Percentiles rank a stretch among this genome's conserved stretches.
Conservation (phyloP, 2,113 vertebrate species). For the Callocephalon fimbriatum region DNA sequence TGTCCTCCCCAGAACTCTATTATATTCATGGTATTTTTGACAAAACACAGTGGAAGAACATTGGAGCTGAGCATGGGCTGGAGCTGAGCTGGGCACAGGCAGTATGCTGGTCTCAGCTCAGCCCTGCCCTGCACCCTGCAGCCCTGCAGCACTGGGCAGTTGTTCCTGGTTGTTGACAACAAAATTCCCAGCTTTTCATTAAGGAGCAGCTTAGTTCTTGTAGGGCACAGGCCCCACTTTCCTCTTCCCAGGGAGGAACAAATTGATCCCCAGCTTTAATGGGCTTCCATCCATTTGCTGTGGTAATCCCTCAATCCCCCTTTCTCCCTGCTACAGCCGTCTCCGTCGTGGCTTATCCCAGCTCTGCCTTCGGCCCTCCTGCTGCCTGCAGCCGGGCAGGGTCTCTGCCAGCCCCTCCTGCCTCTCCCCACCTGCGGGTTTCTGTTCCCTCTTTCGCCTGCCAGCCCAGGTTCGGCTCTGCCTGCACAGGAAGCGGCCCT, state of each 20-base stretch:
- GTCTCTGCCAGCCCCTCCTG: background rate
- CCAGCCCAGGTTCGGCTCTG: fast-evolving
- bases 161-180: background rate
- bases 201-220: constrained; percentile 1
- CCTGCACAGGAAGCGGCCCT: background rate
- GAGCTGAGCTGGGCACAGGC: background rate
- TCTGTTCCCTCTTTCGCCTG: constrained; percentile 1
- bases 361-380: background rate
- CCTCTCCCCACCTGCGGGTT: background rate
- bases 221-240: background rate
- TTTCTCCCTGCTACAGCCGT: background rate
- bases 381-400: fast-evolving
- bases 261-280: background rate
- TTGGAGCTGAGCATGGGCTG: fast-evolving
- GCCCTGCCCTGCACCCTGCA: fast-evolving
- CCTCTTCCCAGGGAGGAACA: background rate
- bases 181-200: background rate
- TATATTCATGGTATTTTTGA: constrained; percentile 15
- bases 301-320: constrained; percentile 47
- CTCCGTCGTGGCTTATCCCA: background rate
- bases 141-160: fast-evolving
- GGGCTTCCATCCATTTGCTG: background rate
- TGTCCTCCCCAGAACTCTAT: background rate
- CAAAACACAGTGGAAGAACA: background rate
- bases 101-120: too few species aligned